Conservation (phyloP, 2,113 vertebrate species). For the Stomatorhinus ivindoensis region DNA sequence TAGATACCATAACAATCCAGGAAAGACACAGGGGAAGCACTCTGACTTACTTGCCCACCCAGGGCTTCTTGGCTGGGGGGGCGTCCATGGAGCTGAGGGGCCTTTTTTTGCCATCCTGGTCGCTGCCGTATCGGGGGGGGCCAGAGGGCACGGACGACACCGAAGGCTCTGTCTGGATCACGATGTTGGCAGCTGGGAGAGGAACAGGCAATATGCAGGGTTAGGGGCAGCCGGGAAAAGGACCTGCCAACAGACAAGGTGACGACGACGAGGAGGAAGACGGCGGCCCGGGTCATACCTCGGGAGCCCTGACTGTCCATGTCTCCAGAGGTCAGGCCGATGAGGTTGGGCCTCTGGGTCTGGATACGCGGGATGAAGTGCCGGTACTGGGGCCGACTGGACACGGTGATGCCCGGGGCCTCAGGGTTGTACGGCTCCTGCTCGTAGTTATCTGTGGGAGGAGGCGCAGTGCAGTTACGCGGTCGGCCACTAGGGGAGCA, state of each 20-base stretch:
- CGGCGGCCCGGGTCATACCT: conserved; percentile 56
- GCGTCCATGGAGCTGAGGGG: conserved; percentile 66
- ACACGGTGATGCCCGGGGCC: conserved; percentile 86
- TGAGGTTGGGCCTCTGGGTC: conserved; percentile 90
- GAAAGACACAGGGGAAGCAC: not conserved
- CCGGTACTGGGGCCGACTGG: conserved; percentile 81
- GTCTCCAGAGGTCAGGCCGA: conserved; percentile 89
- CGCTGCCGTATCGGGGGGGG: conserved; percentile 72
- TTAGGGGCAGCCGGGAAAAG: not conserved
- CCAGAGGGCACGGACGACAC: conserved; percentile 63
- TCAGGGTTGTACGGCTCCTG: conserved; percentile 98
- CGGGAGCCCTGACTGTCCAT: conserved; percentile 68
- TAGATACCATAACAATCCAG: not conserved
- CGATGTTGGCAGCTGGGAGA: conserved; percentile 84
- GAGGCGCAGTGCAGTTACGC: not conserved
- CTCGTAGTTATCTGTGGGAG: conserved; percentile 82
- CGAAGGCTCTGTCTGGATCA: conserved; percentile 88
- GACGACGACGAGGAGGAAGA: not conserved
- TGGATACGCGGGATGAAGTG: conserved; percentile 93
- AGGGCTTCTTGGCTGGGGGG: conserved; percentile 78
- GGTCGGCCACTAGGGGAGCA: not conserved
- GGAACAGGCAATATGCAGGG: not conserved
- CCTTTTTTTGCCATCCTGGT: conserved; percentile 86
- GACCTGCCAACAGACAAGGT: not conserved
- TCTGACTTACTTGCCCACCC: conserved; percentile 88